These are phyloP conservation scores for Pantala flavescens DNA, from an alignment of 1,140 invertebrate genomes.

Conservation along the genomic window DNA sequence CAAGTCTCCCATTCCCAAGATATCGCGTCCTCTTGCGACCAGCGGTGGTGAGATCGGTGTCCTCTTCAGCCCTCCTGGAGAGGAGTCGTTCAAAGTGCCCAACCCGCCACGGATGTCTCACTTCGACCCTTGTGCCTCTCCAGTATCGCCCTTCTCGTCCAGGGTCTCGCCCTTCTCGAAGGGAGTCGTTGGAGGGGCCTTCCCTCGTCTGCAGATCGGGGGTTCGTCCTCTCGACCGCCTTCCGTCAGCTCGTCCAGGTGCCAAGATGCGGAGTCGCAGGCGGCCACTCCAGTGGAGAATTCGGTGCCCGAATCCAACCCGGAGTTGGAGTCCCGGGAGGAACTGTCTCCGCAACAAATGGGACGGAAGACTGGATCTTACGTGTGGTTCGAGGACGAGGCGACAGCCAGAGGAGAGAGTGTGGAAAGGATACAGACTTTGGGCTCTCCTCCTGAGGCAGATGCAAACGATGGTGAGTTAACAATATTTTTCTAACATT, in stretches of 20 bases:
- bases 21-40: not conserved
- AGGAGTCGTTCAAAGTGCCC: not conserved
- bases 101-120: not conserved
- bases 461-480: not conserved
- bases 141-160: not conserved
- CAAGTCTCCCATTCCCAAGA: not conserved
- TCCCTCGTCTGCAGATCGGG: not conserved
- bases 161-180: not conserved
- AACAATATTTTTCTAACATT: not conserved
- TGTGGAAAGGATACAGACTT: not conserved
- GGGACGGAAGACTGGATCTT: not conserved
- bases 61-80: not conserved
- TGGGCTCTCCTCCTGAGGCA: not conserved
- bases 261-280: not conserved
- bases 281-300: not conserved
- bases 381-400: not conserved
- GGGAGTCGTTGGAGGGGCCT: not conserved
- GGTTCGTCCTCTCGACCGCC: not conserved
- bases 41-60: not conserved
- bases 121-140: not conserved
- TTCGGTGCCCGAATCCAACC: not conserved
- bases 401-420: not conserved
- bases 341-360: not conserved
- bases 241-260: not conserved
- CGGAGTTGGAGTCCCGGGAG: not conserved